Base-by-base conservation (phyloP, 2,113 vertebrate genomes). In the Notothenia coriiceps region DNA sequence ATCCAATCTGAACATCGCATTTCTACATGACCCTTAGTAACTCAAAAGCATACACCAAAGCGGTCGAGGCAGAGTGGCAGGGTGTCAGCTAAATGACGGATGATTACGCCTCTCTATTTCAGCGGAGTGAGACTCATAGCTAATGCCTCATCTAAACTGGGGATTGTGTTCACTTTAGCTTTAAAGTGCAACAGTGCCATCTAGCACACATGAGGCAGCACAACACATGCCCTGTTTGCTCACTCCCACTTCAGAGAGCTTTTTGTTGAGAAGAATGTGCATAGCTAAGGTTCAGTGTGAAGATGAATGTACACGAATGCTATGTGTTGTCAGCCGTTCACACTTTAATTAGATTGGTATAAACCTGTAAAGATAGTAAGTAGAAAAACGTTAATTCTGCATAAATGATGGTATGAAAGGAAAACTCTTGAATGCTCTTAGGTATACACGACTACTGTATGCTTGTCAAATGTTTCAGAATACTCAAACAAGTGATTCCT, bases 111-210 rank as follows among this genome's bases (percentile, higher is more conserved):
- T 82, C 63, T 70, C 54, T 73, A 14, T 72, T 35, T 88, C 69
- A 66, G 55, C 77, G 65, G 18, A 78, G 22, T n/a, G 52, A 70
- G 69, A 65, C 74, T 78, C 51, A 25, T 49, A 13, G 74, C 75
- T 54, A 43, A 77, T 51, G 75, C 79, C 72, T 77, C 18, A 50
- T 76, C 46, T 66, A 5, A 67, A 3, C 70, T n/a, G 25, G 9
- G 56, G 51, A 11, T 57, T 60, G 72, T 14, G 11, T 69, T 74
- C 18, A 4, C 47, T 74, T 67, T 25, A 46, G 73, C 51, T 88
- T 25, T 52, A 49, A 83, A 90, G 92, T 83, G 80, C 93, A 95
- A 95, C 87, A 95, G 89, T 93, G 95, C 95, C 95, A 93, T 92
- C 95, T 95, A 94, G 93, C 90, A 80, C 18, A 72, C 64, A 13